Evolutionary conservation across 2,888 invertebrate species (phyloP), one percentile per base, ranked within the genome.

Genomic region (Invenusta paracnida): DNA sequence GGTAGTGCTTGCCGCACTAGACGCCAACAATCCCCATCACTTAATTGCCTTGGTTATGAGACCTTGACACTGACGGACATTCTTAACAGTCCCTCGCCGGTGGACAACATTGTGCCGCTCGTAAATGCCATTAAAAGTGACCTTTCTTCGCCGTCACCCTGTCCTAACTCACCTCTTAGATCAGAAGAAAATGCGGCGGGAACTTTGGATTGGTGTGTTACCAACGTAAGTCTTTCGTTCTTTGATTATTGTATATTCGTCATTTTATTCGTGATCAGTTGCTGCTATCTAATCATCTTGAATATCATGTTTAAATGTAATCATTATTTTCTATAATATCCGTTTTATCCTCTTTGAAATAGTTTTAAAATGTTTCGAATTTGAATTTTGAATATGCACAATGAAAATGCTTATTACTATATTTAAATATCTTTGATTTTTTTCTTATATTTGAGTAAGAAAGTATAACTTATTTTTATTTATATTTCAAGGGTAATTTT

Each of bases 131-230:
- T 25, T 2, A 73, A 73, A 23, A 73, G 17, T 5, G 73, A 73
- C 23, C 25, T 23, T 5, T 73, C 73, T 2, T 73, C 73, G 23
- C 5, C 73, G 11, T 73, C 25, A 73, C 17, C 2, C 2, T 73
- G 23, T 13, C 17, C 73, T 5, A 73, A 73, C 2, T 73, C 27
- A 23, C 73, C 73, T 5, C 17, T 73, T 2, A 73, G 25, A 73
- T 13, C 73, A 5, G 73, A 73, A 25, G 73, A 73, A 23, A 73
- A 73, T 23, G 5, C 17, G 2, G 73, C 73, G 73, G 73, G 23
- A 73, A 25, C 27, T 73, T 13, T 73, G 73, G 73, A 73, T 23
- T 73, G 73, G 73, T 73, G 73, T 73, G 73, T 73, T n/a, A 73
- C 73, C 2, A 73, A 73, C 23, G 73, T 73, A 73, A 73, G 73